phyloP scores from a whole-genome alignment of 2,888 invertebrate species.

The Margaritifera margaritifera region DNA sequence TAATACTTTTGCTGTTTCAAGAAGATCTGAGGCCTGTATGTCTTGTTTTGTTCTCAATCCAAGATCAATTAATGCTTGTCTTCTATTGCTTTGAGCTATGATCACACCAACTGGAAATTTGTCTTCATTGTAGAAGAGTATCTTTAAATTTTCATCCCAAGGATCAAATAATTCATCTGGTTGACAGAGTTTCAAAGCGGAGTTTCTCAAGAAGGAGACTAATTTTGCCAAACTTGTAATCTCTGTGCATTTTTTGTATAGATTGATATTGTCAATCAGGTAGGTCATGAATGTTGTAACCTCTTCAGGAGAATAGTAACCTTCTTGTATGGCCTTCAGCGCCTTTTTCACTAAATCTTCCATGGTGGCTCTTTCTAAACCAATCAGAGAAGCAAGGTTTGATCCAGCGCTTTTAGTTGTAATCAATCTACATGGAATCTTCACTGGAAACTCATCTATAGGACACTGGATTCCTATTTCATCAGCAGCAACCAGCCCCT shows the following conservation, averaged over 20 bases:
- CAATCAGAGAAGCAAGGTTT: not conserved
- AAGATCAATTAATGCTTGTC: slow-evolving; percentile 4
- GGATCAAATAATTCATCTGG: slow-evolving; percentile 26
- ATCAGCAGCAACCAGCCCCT: no score
- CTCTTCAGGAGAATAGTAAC: not conserved
- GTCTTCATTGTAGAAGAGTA: slow-evolving; percentile 9
- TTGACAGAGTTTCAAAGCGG: not conserved
- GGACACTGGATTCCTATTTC: not conserved
- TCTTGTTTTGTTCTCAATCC: slow-evolving; percentile 19
- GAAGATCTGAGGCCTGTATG: slow-evolving; percentile 14
- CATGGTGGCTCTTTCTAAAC: not conserved
- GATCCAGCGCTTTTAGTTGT: not conserved
- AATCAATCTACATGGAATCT: slow-evolving; percentile 6
- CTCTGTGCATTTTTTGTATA: not conserved
- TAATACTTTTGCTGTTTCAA: slow-evolving; percentile 10
- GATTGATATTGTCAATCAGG: slow-evolving; percentile 1
- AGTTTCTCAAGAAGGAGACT: not conserved
- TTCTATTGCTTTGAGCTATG: not conserved
- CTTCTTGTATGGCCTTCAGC: not conserved
- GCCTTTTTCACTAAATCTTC: slow-evolving; percentile 1
- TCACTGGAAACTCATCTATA: slow-evolving; percentile 1
- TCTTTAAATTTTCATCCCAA: slow-evolving; percentile 4
- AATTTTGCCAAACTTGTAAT: not conserved
- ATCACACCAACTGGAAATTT: slow-evolving; percentile 16
- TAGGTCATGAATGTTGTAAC: slow-evolving; percentile 5